phyloP scores from a whole-genome alignment of 2,113 vertebrate species.

The Enhydra lutris region DNA sequence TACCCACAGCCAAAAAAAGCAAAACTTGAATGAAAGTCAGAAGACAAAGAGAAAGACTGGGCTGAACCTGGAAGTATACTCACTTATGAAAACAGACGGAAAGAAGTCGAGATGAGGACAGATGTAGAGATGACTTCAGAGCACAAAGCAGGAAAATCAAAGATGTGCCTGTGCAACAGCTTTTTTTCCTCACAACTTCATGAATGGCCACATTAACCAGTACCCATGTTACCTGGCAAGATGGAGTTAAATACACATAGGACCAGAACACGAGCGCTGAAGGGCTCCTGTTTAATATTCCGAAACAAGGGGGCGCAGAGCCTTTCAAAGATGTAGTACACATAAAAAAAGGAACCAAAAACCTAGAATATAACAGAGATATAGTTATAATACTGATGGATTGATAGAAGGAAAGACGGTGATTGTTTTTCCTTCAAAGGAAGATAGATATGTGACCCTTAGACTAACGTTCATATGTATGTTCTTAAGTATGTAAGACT shows the following conservation, averaged over 20 bases:
- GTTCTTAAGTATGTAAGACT: neutral
- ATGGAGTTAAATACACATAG: conserved; percentile 97
- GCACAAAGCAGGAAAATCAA: neutral
- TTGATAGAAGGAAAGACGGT: neutral
- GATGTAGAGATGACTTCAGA: neutral
- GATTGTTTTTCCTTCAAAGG: neutral
- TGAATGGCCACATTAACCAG: neutral
- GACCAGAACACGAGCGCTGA: conserved; percentile 91
- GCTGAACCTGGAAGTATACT: neutral
- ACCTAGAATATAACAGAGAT: conserved; percentile 82
- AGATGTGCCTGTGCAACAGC: neutral
- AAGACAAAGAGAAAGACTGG: neutral
- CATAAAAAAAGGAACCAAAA: conserved; percentile 93
- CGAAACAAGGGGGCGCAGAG: conserved; percentile 93
- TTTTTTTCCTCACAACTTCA: neutral
- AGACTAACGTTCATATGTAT: neutral
- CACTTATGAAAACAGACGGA: neutral
- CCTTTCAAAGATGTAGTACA: conserved; percentile 94
- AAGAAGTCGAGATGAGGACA: neutral
- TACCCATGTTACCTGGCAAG: conserved; percentile 88
- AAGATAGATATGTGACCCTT: neutral
- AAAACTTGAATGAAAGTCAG: neutral
- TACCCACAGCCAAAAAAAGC: neutral
- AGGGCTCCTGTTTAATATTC: conserved; percentile 90
- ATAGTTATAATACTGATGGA: neutral